Base-by-base conservation (phyloP, 2,888 invertebrate species). In the Onthophagus sagittarius region DNA sequence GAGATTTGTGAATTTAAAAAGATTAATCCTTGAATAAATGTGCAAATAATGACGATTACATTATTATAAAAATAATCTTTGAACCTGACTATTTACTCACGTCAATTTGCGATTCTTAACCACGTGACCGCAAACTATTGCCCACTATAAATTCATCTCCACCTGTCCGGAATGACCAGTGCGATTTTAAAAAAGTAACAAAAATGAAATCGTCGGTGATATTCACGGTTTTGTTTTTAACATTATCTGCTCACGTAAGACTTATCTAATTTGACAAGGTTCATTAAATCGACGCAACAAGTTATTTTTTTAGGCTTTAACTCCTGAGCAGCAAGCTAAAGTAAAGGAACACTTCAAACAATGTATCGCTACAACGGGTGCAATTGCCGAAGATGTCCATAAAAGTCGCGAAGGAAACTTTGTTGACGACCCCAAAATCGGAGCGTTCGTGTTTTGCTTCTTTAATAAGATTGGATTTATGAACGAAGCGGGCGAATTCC, bases 371-470 rank as follows among this genome's bases (percentile, higher is more conserved):
- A 78, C 81, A 63, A 78, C 85, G 31, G 81, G 81, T n/a, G 83
- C 82, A 0, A 81, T 79, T 14, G 79, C 79, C 78, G 70, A 77
- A 4, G 53, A 78, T 15, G 72, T 78, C 15, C 74, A 75, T 32
- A 78, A 79, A 74, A 85, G 74, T 15, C 76, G 76, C 73, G 69
- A 77, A 15, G 87, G 87, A 76, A 85, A 87, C 62, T 88, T 87
- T 77, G 81, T 82, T 0, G 81, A 81, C 3, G 87, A 87, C 65
- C 85, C 85, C 5, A 81, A 77, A 0, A 76, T 88, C 0, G 87
- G 87, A 77, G 86, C 86, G 67, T 87, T 87, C 76, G 81, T 84
- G 0, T 80, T 86, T 0, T 88, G 88, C 78, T 85, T 88, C 82
- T 86, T 87, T 80, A 81, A 86, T 73, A 87, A 87, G 75, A 81